Conservation (phyloP, 2,888 invertebrate genomes). For the Eutolmus rufibarbis region DNA sequence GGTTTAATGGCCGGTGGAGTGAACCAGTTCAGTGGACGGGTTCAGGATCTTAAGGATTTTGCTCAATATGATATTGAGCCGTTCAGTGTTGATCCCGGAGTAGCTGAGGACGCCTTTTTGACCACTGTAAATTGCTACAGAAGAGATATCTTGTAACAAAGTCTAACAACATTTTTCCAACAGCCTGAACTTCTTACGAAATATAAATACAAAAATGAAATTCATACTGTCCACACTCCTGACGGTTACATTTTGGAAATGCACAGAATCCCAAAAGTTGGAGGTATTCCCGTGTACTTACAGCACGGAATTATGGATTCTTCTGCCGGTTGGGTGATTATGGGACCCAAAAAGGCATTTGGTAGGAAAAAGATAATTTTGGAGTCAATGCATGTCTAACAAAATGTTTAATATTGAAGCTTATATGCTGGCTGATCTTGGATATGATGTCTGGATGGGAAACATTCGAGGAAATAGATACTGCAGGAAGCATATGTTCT, state of each 20-base stretch:
- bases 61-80: slow-evolving; percentile 13
- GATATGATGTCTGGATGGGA: slow-evolving; percentile 62
- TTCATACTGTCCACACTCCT: slow-evolving; percentile 70
- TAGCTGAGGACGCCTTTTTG: neutral
- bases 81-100: neutral
- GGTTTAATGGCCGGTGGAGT: neutral
- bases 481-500: slow-evolving; percentile 58
- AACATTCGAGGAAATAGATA: slow-evolving; percentile 62
- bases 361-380: slow-evolving; percentile 52
- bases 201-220: slow-evolving; percentile 72
- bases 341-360: slow-evolving; percentile 70
- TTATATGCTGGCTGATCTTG: slow-evolving; percentile 55
- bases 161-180: neutral
- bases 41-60: slow-evolving; percentile 2
- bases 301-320: slow-evolving; percentile 78
- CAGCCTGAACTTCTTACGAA: slow-evolving; percentile 66
- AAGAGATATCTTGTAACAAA: neutral
- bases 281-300: slow-evolving; percentile 68
- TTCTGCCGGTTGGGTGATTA: slow-evolving; percentile 77
- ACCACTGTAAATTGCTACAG: neutral
- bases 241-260: slow-evolving; percentile 82
- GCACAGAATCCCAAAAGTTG: slow-evolving; percentile 72
- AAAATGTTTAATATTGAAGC: neutral
- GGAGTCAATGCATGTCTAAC: neutral
- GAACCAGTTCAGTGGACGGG: neutral